phyloP scores from a whole-genome alignment of 2,888 invertebrate genomes.

The Strigamia maritima region DNA sequence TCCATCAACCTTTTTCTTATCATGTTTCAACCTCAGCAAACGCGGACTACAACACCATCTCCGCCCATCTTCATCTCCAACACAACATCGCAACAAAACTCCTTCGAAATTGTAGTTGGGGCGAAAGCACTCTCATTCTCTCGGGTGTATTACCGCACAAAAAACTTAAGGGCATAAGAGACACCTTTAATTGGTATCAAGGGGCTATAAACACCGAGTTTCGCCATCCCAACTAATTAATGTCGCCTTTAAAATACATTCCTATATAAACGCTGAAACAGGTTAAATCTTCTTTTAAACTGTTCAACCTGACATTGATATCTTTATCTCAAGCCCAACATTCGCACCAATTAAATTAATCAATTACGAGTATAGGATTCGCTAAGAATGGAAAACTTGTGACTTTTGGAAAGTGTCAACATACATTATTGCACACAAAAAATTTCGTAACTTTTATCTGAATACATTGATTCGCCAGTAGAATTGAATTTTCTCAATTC shows the following conservation, averaged over 20 bases:
- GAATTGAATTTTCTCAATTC: too few species aligned
- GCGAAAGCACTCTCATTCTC: conserved; percentile 28
- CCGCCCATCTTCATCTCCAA: conserved; percentile 25
- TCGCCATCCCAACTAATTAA: conserved; percentile 32
- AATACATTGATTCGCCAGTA: too few species aligned
- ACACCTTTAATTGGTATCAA: conserved; percentile 32
- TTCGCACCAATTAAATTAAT: neutral
- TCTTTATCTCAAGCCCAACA: neutral
- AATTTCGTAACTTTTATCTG: too few species aligned
- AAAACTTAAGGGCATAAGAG: conserved; percentile 10
- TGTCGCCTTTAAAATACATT: conserved; percentile 28
- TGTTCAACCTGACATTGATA: neutral
- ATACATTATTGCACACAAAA: too few species aligned
- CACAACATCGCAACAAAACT: conserved; percentile 21
- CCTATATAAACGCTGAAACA: conserved; percentile 1
- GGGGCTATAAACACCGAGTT: conserved; percentile 24
- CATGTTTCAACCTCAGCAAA: conserved; percentile 34
- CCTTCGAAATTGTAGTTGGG: conserved; percentile 30
- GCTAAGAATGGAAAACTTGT: too few species aligned
- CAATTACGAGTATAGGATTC: neutral
- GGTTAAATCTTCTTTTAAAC: neutral
- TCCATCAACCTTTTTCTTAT: conserved; percentile 30
- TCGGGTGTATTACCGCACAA: conserved; percentile 21
- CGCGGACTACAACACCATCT: conserved; percentile 25
- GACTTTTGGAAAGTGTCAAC: too few species aligned